Base-by-base conservation (phyloP, 1,140 invertebrate genomes). In the Zaprionus camerounensis region DNA sequence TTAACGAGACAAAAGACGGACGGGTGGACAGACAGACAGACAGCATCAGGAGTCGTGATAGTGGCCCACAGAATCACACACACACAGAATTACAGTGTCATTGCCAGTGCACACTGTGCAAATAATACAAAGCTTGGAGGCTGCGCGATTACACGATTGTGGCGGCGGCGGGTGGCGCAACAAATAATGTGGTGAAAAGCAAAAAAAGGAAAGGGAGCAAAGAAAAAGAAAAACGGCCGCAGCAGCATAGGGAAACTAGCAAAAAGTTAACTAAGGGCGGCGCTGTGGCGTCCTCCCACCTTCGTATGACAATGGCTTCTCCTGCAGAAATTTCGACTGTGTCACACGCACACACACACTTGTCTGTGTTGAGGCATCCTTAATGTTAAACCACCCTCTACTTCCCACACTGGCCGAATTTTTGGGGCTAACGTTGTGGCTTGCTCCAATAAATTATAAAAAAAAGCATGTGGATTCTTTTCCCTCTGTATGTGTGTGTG, bases 231-330 rank as follows among this genome's bases (percentile, higher is more conserved):
- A 38, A 36, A 51, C 17, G 44, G 56, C 41, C 41, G 63, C 56
- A 44, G 59, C 46, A 78, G 68, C 72, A 74, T 70, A 74, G 68
- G 82, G 68, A 85, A 86, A 87, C 84, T 87, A 84, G 71, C 81
- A 87, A 87, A 87, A 87, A 88, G 83, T 87, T 87, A 88, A 84
- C 84, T 88, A 76, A 87, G 83, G 83, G 78, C 81, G 68, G 49
- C 41, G 6, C 15, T 59, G 51, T 15, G 65, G 55, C 73, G 11
- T 51, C 55, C 28, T 28, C 34, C 55, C 36, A 51, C 59, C 59
- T 55, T 38, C 5, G 31, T 34, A 51, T 49, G 59, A 44, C 61
- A 53, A 46, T 46, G 62, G 41, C 38, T 57, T 59, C 34, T 64
- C 57, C 34, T 64, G 62, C 61, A 57, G 17, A 59, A 66, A 76